A percentile compares a stretch with the other conserved stretches of the same genome.
These are phyloP conservation scores for Agyllia agylla DNA, from an alignment of 2,888 invertebrate genomes.

Conservation along the genomic window DNA sequence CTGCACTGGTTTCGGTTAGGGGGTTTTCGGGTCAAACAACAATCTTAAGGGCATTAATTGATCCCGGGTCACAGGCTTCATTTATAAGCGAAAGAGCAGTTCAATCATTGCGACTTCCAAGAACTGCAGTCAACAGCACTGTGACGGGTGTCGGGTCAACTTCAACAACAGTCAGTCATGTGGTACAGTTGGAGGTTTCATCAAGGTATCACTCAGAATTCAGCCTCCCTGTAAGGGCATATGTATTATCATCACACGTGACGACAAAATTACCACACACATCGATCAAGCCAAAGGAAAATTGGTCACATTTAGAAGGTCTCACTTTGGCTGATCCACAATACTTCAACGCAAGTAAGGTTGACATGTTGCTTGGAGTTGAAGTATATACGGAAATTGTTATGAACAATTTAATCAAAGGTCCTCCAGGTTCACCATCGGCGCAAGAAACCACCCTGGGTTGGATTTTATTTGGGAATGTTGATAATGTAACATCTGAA, in stretches of 20 bases:
- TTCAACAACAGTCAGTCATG: neutral
- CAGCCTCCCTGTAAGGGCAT: neutral
- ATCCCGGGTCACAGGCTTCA: constrained; percentile 1
- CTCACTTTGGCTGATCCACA: constrained; percentile 11
- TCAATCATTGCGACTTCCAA: neutral
- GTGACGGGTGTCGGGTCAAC: neutral
- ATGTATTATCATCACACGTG: neutral
- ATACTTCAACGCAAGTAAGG: neutral
- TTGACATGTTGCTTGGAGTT: neutral
- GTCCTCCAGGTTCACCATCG: constrained; percentile 6
- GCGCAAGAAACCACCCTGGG: neutral
- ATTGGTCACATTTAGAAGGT: neutral
- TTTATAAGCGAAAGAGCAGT: neutral
- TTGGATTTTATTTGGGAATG: constrained; percentile 4
- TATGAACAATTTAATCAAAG: constrained; percentile 11
- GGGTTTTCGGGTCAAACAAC: neutral
- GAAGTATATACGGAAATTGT: neutral
- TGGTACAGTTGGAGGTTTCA: neutral
- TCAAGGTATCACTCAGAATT: neutral
- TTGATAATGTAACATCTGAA: neutral
- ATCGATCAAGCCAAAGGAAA: constrained; percentile 11
- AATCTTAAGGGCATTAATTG: neutral
- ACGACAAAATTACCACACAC: neutral
- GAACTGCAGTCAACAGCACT: neutral
- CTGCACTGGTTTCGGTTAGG: neutral